Evolutionary conservation across 2,797 vertebrate genomes (phyloP).

Genomic region (Myotis myotis): DNA sequence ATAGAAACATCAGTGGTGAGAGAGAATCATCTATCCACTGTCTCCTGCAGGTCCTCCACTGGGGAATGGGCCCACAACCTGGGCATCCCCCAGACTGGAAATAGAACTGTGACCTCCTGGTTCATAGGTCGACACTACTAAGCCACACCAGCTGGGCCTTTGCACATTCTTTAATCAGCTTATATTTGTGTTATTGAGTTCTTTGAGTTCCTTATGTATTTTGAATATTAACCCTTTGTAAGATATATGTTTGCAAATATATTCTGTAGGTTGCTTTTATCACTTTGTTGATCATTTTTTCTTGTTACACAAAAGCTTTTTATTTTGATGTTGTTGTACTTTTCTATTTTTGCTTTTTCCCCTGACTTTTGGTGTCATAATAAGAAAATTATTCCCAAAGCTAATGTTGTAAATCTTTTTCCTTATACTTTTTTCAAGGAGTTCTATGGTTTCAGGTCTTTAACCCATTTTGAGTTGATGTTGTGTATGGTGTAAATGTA

Average conservation of each 20-base stretch:
- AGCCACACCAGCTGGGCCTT: too few species aligned
- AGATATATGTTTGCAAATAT: background rate
- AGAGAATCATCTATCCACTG: too few species aligned
- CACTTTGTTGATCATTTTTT: background rate
- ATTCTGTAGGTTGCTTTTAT: background rate
- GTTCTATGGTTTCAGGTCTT: constrained; percentile 3
- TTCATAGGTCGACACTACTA: too few species aligned
- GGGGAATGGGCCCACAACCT: too few species aligned
- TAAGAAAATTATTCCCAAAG: background rate
- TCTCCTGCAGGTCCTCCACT: too few species aligned
- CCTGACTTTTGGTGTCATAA: background rate
- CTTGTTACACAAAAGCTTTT: background rate
- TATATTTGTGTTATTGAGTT: background rate
- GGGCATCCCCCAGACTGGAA: too few species aligned
- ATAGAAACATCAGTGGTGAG: too few species aligned
- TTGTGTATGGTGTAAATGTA: background rate
- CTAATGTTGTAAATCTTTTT: background rate
- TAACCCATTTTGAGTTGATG: background rate
- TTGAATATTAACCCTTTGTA: background rate
- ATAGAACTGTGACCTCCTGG: too few species aligned
- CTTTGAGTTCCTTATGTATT: background rate
- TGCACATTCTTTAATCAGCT: background rate
- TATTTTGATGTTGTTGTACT: background rate
- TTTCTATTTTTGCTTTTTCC: background rate
- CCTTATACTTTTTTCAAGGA: background rate